A percentile compares a stretch with the other conserved stretches of the same genome.
Evolutionary conservation across 2,888 invertebrate genomes (phyloP).

Genomic region (Rotaria sp.): DNA sequence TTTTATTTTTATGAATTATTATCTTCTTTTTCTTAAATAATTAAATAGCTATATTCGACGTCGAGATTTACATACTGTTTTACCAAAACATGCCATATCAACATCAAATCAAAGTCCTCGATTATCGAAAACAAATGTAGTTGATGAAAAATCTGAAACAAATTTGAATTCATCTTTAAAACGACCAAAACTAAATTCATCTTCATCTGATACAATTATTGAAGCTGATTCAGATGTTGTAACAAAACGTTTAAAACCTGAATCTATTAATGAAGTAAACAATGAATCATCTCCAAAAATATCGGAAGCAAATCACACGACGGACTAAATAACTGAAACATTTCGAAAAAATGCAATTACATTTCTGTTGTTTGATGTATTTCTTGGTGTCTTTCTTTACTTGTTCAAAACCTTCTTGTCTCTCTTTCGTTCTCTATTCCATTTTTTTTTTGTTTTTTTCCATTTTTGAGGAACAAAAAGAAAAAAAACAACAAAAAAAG

Average conservation of each 20-base stretch:
- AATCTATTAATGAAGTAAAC: neutral
- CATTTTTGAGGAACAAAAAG: neutral
- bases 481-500: too few relatives aligned
- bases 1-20: neutral
- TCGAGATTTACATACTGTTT: neutral
- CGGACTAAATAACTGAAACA: neutral
- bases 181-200: neutral
- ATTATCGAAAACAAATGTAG: neutral
- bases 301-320: neutral
- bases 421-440: neutral
- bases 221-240: neutral
- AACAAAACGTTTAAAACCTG: neutral
- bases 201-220: neutral
- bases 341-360: neutral
- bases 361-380: neutral
- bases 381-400: neutral
- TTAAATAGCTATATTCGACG: neutral
- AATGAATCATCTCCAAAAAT: neutral
- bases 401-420: neutral
- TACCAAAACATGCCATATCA: conserved; percentile 46
- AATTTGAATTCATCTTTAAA: neutral
- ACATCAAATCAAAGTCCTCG: conserved; percentile 66
- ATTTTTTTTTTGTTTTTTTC: neutral
- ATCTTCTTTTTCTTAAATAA: too few relatives aligned
- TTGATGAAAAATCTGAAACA: neutral